Conservation (phyloP, 2,797 vertebrate species). For the Sebastes iracundus region DNA sequence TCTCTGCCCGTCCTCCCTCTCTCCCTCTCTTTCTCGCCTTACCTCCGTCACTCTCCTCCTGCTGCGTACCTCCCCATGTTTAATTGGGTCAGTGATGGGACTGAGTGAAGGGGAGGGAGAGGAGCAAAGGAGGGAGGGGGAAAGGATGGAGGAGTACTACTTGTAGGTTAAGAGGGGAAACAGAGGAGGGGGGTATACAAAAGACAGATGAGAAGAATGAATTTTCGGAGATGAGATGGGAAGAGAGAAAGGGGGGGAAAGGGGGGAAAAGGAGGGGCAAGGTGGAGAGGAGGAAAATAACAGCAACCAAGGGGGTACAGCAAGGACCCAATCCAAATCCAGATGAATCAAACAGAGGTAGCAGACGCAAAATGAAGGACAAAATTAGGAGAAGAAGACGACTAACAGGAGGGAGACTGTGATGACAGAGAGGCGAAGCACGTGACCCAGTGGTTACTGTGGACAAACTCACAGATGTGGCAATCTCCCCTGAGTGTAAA, state of each 20-base stretch:
- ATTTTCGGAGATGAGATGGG: constrained; percentile 1
- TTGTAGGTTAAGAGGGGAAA: constrained; percentile 30
- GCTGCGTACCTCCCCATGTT: constrained; percentile 66
- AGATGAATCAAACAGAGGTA: constrained; percentile 15
- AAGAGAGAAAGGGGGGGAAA: background rate
- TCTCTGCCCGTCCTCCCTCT: constrained; percentile 46
- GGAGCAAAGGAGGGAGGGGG: constrained; percentile 22
- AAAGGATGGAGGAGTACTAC: constrained; percentile 32
- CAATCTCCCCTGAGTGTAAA: constrained; percentile 53
- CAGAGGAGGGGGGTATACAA: background rate
- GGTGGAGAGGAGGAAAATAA: constrained; percentile 34
- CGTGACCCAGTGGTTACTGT: constrained; percentile 61
- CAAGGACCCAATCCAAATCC: constrained; percentile 3
- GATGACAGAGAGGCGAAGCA: constrained; percentile 27
- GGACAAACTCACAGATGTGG: constrained; percentile 72
- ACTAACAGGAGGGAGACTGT: constrained; percentile 13
- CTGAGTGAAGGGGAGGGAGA: constrained; percentile 54
- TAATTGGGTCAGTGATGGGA: constrained; percentile 83
- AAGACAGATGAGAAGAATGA: constrained; percentile 18
- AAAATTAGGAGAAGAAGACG: constrained; percentile 22
- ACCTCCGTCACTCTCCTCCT: constrained; percentile 58
- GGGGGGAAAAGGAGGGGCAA: constrained; percentile 7
- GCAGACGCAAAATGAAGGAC: constrained; percentile 12
- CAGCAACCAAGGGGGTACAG: background rate
- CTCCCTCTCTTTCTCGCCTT: constrained; percentile 45